Conservation (phyloP, 2,888 invertebrate species). For the Orchesella flavescens region DNA sequence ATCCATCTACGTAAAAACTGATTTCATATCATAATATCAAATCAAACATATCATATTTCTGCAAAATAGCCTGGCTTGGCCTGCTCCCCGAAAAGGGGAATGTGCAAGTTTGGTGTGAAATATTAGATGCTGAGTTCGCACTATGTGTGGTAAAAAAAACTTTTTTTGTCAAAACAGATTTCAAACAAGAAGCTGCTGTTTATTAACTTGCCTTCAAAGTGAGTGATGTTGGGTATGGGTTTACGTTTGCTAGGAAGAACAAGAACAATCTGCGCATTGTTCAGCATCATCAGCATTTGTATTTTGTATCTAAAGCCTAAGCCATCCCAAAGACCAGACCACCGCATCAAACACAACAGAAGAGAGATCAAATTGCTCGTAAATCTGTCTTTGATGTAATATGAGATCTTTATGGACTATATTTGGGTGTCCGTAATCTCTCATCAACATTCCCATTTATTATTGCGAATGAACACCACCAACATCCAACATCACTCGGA, state of each 20-base stretch:
- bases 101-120: constrained; percentile 33
- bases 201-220: not conserved
- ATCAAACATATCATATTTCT: not conserved
- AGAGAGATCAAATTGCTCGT: constrained; percentile 42
- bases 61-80: not conserved
- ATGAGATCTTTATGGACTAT: constrained; percentile 52
- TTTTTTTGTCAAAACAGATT: constrained; percentile 27
- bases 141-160: constrained; percentile 22
- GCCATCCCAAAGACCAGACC: constrained; percentile 4
- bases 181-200: constrained; percentile 11
- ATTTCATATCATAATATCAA: not conserved
- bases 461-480: not conserved
- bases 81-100: constrained; percentile 17
- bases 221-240: not conserved
- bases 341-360: constrained; percentile 20
- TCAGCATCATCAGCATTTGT: no score
- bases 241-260: no score
- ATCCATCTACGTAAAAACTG: not conserved
- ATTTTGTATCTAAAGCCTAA: not conserved
- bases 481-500: not conserved
- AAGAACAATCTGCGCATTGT: not conserved
- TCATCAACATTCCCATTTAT: constrained; percentile 48
- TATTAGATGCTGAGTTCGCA: constrained; percentile 24
- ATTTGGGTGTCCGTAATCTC: constrained; percentile 48
- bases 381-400: constrained; percentile 53